Evolutionary conservation across 2,888 invertebrate genomes (phyloP).

Genomic region (Tenthredo scrophulariae): DNA sequence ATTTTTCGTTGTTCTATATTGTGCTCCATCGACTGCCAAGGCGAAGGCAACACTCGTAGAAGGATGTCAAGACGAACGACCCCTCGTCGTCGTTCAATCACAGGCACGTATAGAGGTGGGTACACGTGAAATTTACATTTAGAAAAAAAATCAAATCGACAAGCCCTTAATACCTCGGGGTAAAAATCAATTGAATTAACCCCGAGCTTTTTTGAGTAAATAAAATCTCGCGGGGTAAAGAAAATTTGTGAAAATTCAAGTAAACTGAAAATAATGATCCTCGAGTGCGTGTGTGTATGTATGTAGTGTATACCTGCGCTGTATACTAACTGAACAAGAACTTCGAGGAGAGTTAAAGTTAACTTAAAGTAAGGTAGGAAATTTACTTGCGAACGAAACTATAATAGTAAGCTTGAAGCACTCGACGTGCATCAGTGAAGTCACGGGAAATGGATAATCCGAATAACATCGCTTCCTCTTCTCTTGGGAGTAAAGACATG

Average conservation of each 20-base stretch:
- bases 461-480: not conserved
- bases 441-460: not conserved
- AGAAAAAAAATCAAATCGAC: not conserved
- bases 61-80: slow-evolving; percentile 20
- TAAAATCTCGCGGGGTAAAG: not conserved
- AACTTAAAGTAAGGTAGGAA: not conserved
- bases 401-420: not conserved
- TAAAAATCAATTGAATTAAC: not conserved
- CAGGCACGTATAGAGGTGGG: not conserved
- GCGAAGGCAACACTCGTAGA: not conserved
- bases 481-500: not conserved
- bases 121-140: slow-evolving; percentile 2
- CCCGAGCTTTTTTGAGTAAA: not conserved
- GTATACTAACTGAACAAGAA: not conserved
- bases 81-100: slow-evolving; percentile 28
- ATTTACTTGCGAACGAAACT: not conserved
- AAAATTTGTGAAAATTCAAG: not conserved
- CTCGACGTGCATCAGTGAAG: not conserved
- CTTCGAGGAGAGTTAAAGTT: not conserved
- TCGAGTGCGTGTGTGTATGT: not conserved
- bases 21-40: not conserved
- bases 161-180: not conserved
- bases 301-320: no score
- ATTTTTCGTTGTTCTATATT: not conserved
- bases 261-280: not conserved